A percentile compares a stretch with the other conserved stretches of the same genome.
These are phyloP conservation scores for Xenopus borealis DNA, from an alignment of 2,113 vertebrate genomes.

Conservation along the genomic window DNA sequence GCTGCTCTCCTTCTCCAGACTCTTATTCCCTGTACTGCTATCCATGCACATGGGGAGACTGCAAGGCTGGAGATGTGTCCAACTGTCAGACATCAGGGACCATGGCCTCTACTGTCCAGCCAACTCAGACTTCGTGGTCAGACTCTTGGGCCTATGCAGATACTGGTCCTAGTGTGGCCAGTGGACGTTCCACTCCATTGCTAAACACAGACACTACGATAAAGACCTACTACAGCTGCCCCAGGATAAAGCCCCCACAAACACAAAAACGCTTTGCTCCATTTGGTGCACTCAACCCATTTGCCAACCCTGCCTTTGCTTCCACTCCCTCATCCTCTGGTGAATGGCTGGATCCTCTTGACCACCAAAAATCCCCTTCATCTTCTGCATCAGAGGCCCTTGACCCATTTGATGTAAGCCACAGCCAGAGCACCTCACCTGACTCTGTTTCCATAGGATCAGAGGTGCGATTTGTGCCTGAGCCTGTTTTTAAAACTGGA, in stretches of 20 bases:
- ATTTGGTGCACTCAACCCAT: conserved; percentile 87
- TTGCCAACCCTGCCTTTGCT: conserved; percentile 66
- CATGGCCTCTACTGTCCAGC: conserved; percentile 60
- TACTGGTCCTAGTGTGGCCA: conserved; percentile 53
- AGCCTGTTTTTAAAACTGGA: conserved; percentile 42
- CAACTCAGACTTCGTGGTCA: conserved; percentile 74
- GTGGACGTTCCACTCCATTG: conserved; percentile 57
- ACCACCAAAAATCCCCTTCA: conserved; percentile 48
- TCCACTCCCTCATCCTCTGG: conserved; percentile 51
- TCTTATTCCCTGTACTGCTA: conserved; percentile 90
- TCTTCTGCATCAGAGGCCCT: conserved; percentile 55
- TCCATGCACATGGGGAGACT: conserved; percentile 90
- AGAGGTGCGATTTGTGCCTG: conserved; percentile 51
- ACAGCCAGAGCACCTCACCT: conserved; percentile 59
- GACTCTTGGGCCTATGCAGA: conserved; percentile 70
- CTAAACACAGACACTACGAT: conserved; percentile 59
- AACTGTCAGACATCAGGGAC: conserved; percentile 52
- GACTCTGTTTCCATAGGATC: conserved; percentile 58
- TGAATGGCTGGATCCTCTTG: conserved; percentile 65
- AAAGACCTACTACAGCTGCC: conserved; percentile 72
- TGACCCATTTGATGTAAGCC: conserved; percentile 53
- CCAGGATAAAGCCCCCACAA: conserved; percentile 71
- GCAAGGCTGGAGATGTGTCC: conserved; percentile 75
- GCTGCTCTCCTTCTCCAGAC: conserved; percentile 82
- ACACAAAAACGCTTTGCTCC: conserved; percentile 88